Conservation (phyloP, 2,888 invertebrate species). For the Torymus texanus region DNA sequence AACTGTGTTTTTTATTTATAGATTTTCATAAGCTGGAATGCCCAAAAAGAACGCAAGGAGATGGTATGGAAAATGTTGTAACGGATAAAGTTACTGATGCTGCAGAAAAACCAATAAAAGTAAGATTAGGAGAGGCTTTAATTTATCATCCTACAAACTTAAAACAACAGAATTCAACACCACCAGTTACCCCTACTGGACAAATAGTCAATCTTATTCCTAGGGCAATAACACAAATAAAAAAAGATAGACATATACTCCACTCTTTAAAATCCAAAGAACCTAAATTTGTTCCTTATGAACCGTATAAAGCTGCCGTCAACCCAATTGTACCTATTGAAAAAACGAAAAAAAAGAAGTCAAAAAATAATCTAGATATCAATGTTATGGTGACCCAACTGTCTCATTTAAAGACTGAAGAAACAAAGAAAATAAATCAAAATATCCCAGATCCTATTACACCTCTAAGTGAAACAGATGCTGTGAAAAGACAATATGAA, state of each 20-base stretch:
- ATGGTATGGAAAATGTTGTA: conserved; percentile 83
- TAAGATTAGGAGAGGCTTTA: conserved; percentile 70
- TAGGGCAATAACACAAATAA: conserved; percentile 78
- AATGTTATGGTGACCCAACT: conserved; percentile 83
- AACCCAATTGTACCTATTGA: conserved; percentile 82
- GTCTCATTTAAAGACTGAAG: conserved; percentile 80
- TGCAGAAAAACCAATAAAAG: conserved; percentile 63
- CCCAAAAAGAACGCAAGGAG: conserved; percentile 81
- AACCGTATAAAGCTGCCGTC: conserved; percentile 91
- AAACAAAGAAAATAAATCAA: conserved; percentile 64
- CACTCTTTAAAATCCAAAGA: conserved; percentile 78
- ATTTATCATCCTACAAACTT: conserved; percentile 74
- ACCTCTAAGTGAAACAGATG: conserved; percentile 71
- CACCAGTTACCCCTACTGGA: conserved; percentile 77
- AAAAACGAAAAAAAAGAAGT: conserved; percentile 73
- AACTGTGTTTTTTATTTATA: conserved; percentile 45
- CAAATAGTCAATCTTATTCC: conserved; percentile 80
- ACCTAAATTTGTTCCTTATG: conserved; percentile 91
- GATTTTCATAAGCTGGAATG: conserved; percentile 64
- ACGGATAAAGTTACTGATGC: conserved; percentile 56
- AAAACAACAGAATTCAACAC: conserved; percentile 69
- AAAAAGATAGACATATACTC: conserved; percentile 75
- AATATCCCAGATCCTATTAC: conserved; percentile 62
- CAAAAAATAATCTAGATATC: conserved; percentile 80
- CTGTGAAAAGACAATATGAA: conserved; percentile 78